These are phyloP conservation scores for Apis florea DNA, from an alignment of 1,140 invertebrate species.

Conservation along the genomic window DNA sequence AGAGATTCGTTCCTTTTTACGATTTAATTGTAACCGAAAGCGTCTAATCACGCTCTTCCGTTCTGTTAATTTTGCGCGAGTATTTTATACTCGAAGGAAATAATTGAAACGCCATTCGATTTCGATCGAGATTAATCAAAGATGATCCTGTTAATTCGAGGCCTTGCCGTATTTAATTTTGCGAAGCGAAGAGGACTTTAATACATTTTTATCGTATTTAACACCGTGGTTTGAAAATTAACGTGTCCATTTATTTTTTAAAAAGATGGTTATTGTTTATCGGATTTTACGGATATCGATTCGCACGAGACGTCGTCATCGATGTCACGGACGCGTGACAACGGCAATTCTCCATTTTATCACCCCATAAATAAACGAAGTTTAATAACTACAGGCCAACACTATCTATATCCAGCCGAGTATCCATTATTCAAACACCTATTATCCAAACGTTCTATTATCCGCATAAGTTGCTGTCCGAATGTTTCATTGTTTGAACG, in stretches of 20 bases:
- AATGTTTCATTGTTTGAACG: no score
- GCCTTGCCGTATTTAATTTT: no score
- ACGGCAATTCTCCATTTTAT: background rate
- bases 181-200: no score
- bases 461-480: no score
- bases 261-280: background rate
- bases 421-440: background rate
- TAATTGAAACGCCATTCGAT: no score
- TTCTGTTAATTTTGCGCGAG: no score
- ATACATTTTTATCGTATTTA: background rate
- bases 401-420: background rate
- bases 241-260: background rate
- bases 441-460: background rate
- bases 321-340: background rate
- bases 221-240: background rate
- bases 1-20: no score
- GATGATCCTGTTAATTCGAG: no score
- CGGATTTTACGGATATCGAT: background rate
- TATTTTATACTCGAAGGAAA: no score
- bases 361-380: background rate
- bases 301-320: background rate
- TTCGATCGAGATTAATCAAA: no score
- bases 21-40: no score
- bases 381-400: background rate
- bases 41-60: no score